phyloP scores from a whole-genome alignment of 92 coral and sea anemone species.

The Actinostola sp. region DNA sequence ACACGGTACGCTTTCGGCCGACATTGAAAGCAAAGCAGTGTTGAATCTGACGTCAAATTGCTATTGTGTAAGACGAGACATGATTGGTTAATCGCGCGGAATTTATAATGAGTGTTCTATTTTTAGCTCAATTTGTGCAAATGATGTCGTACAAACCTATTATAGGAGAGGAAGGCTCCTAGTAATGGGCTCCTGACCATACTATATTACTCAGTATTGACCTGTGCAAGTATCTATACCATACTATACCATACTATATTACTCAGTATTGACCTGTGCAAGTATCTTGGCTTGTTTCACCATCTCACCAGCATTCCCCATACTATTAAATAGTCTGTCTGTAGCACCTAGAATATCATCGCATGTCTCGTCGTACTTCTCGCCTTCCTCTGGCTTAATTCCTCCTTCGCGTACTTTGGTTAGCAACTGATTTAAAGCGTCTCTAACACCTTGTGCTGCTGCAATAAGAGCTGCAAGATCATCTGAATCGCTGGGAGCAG shows the following conservation, averaged over 20 bases:
- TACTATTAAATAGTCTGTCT: constrained; percentile 95
- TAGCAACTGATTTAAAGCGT: constrained; percentile 83
- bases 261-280: constrained; percentile 66
- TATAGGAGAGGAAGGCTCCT: not conserved
- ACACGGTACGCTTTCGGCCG: too few relatives aligned
- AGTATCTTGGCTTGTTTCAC: constrained; percentile 96
- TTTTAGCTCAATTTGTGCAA: too few relatives aligned
- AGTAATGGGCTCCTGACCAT: too few relatives aligned
- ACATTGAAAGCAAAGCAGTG: too few relatives aligned
- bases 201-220: not conserved
- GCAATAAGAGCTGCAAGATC: constrained; percentile 64
- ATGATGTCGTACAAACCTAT: not conserved
- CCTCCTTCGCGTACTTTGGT: constrained; percentile 89
- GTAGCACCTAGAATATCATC: constrained; percentile 93
- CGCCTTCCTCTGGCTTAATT: constrained; percentile 65
- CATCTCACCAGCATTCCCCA: constrained; percentile 99
- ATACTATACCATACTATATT: too few relatives aligned
- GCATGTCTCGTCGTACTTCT: constrained; percentile 92
- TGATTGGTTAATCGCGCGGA: too few relatives aligned
- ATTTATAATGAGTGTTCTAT: too few relatives aligned
- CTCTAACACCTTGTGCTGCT: constrained; percentile 97
- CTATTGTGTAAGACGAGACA: too few relatives aligned
- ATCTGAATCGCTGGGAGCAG: constrained; percentile 82
- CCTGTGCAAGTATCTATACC: constrained; percentile 96
- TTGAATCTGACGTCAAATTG: too few relatives aligned